phyloP scores from a whole-genome alignment of 2,797 vertebrate species.

The Manis crassicaudata region DNA sequence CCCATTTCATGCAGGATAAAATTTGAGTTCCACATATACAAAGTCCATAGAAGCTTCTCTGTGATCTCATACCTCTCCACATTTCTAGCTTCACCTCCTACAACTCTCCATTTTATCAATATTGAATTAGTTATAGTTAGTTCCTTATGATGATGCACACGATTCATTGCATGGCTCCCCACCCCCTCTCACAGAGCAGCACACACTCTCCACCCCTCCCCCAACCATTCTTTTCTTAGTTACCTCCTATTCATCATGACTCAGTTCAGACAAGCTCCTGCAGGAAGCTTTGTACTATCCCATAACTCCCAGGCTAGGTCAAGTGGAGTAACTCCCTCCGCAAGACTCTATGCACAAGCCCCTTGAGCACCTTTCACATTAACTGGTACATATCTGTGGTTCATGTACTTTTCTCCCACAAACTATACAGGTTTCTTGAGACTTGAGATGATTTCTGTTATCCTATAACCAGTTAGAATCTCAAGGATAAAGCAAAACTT shows the following conservation, averaged over 20 bases:
- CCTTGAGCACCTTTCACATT: background rate
- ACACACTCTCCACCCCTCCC: rapidly evolving
- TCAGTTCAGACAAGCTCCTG: background rate
- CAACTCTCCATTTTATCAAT: background rate
- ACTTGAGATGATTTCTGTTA: background rate
- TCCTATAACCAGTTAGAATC: background rate
- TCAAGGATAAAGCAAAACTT: background rate
- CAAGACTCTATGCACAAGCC: background rate
- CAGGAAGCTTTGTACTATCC: background rate
- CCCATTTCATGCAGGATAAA: background rate
- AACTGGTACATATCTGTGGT: background rate
- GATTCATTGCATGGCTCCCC: background rate
- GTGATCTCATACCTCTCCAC: background rate
- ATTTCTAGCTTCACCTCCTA: background rate
- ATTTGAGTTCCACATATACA: background rate
- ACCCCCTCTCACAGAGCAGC: background rate
- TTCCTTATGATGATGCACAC: background rate
- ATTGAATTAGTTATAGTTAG: background rate
- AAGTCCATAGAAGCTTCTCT: background rate
- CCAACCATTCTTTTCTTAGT: background rate
- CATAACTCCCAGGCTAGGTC: background rate
- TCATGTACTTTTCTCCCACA: background rate
- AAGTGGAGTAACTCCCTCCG: background rate
- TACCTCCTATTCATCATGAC: background rate
- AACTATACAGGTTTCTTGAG: background rate